Conservation (phyloP, 2,797 vertebrate species). For the Gambusia yucatana region DNA sequence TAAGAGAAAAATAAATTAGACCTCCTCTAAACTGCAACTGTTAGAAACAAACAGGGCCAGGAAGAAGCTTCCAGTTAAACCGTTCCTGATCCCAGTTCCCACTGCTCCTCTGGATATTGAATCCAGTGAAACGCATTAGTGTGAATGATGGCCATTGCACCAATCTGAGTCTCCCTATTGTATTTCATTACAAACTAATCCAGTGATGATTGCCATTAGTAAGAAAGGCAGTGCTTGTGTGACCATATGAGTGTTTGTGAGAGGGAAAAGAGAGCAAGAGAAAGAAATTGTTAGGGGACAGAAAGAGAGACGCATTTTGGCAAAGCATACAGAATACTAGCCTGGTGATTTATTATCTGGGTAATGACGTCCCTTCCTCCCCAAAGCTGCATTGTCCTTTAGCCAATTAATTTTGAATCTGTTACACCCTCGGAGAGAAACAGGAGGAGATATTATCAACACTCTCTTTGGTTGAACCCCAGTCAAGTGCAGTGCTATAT, state of each 20-base stretch:
- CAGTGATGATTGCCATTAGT: conserved; percentile 73
- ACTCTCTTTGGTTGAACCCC: conserved; percentile 39
- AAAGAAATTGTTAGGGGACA: not conserved
- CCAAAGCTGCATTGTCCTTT: conserved; percentile 73
- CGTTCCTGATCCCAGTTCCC: conserved; percentile 43
- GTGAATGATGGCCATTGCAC: conserved; percentile 53
- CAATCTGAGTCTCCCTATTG: conserved; percentile 56
- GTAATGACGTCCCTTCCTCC: conserved; percentile 66
- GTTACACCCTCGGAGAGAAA: conserved; percentile 47
- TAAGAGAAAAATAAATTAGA: conserved; percentile 19
- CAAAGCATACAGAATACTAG: conserved; percentile 63
- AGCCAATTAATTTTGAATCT: conserved; percentile 75
- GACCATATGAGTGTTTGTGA: conserved; percentile 10
- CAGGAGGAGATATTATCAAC: conserved; percentile 34
- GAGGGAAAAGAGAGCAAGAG: not conserved
- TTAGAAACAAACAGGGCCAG: conserved; percentile 34
- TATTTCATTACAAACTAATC: conserved; percentile 76
- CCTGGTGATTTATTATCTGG: conserved; percentile 73
- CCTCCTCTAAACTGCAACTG: conserved; percentile 21
- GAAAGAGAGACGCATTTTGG: conserved; percentile 53
- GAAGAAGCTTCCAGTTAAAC: conserved; percentile 22
- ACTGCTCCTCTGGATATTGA: conserved; percentile 60
- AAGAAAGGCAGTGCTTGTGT: conserved; percentile 25
- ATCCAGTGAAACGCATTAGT: conserved; percentile 61
- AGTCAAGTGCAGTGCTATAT: conserved; percentile 32